Evolutionary conservation across 1,140 invertebrate species (phyloP), one percentile per base, ranked within the genome.

Genomic region (Drosophila willistoni): DNA sequence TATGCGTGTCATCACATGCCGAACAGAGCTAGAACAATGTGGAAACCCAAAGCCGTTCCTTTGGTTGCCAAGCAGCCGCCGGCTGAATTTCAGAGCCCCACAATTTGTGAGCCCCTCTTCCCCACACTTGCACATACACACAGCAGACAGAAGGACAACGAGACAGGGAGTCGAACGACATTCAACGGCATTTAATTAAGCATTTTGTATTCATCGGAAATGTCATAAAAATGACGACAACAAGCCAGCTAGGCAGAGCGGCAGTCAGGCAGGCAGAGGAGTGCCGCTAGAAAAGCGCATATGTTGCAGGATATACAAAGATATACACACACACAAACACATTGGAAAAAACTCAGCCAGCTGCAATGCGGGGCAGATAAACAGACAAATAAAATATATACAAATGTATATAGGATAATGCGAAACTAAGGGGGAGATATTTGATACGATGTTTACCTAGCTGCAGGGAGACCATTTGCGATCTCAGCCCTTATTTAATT

Each of bases 181-280:
- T 71, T 71, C 56, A 79, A 61, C 64, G 73, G 67, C 84, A 83
- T 87, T 87, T 87, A 87, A 87, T 87, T 87, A 89, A 87, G 80
- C 84, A 84, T 87, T 87, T 87, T 87, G 84, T 87, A 87, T 87
- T 87, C 84, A 87, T 87, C 84, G 84, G 84, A 89, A 89, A 89
- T 84, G 84, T 89, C 84, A 89, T 89, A 89, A 89, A 90, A 89
- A 84, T 75, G 68, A 69, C 71, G 75, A 39, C 68, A 57, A 29
- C 29, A 29, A 29, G 29, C 29, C 29, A 34, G 41, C 13, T 14
- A 14, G 42, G 17, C 47, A 19, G 12, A n/a, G n/a, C n/a, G n/a
- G 39, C 19, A 39, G 36, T 0, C 42, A 47, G 13, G 3, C 3
- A 22, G 1, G 9, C 7, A 54, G 34, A 36, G 56, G 56, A 59